phyloP scores from a whole-genome alignment of 1,140 invertebrate species.

The Homalodisca vitripennis region DNA sequence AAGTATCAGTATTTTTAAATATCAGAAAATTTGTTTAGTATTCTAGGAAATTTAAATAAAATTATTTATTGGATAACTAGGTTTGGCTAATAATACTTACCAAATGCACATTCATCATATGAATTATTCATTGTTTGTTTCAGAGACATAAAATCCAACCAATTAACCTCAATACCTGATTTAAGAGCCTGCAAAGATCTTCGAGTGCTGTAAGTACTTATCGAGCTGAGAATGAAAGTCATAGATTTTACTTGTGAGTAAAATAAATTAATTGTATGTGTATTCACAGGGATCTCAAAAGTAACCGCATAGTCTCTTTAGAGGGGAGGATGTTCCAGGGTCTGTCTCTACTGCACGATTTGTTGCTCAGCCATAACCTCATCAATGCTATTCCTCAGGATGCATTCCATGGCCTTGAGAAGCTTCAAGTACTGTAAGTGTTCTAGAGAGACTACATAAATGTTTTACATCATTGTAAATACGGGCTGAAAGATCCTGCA shows the following conservation, averaged over 20 bases:
- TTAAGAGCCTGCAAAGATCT: slow-evolving; percentile 72
- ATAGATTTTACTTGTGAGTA: neutral
- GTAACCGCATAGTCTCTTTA: slow-evolving; percentile 74
- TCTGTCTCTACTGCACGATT: slow-evolving; percentile 74
- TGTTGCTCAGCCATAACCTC: slow-evolving; percentile 80
- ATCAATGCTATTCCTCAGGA: slow-evolving; percentile 71
- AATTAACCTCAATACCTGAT: slow-evolving; percentile 66
- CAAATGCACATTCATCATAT: no score
- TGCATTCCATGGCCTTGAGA: slow-evolving; percentile 75
- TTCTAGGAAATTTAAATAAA: no score
- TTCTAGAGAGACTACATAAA: neutral
- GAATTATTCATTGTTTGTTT: no score
- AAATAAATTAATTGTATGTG: slow-evolving; percentile 16
- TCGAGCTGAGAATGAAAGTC: neutral
- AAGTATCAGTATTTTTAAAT: no score
- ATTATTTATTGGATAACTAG: no score
- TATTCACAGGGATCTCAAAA: slow-evolving; percentile 76
- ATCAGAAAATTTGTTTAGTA: no score
- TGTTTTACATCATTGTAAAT: neutral
- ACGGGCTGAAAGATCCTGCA: neutral
- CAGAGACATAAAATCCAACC: slow-evolving; percentile 84
- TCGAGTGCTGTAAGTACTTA: slow-evolving; percentile 79
- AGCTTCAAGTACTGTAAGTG: slow-evolving; percentile 86
- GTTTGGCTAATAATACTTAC: no score
- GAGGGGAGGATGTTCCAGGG: slow-evolving; percentile 67